Percentiles rank a stretch among this genome's conserved stretches.
These are phyloP conservation scores for Salticus scenicus DNA, from an alignment of 2,888 invertebrate genomes.

Conservation along the genomic window DNA sequence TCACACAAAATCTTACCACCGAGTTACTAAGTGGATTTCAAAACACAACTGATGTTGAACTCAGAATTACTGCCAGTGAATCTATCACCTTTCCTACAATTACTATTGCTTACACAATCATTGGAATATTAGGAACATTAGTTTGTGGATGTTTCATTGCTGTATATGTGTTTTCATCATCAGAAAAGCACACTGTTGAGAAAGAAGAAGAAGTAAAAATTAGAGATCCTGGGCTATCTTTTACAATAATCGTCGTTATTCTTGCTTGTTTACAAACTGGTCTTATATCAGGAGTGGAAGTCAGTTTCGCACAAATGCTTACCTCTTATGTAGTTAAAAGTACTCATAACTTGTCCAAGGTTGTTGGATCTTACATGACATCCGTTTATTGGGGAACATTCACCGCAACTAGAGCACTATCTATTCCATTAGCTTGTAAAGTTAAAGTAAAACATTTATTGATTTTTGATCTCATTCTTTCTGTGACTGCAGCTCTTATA, in stretches of 20 bases:
- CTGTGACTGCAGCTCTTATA: slow-evolving; percentile 74
- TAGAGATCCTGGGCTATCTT: slow-evolving; percentile 40
- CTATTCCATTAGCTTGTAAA: slow-evolving; percentile 76
- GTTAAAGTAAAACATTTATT: slow-evolving; percentile 76
- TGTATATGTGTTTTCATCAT: slow-evolving; percentile 25
- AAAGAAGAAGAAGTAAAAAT: not conserved
- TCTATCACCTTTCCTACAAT: slow-evolving; percentile 30
- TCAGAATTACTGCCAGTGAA: not conserved
- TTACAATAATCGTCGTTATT: slow-evolving; percentile 39
- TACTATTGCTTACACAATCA: slow-evolving; percentile 39
- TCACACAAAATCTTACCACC: slow-evolving; percentile 31
- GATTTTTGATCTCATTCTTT: slow-evolving; percentile 74
- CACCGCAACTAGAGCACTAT: slow-evolving; percentile 75
- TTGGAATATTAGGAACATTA: slow-evolving; percentile 70
- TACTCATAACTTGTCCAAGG: slow-evolving; percentile 74
- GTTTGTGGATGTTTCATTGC: slow-evolving; percentile 31
- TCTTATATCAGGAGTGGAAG: slow-evolving; percentile 75
- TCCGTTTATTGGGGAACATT: slow-evolving; percentile 77
- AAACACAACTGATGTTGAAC: slow-evolving; percentile 2
- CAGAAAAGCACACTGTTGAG: not conserved
- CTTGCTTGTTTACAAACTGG: slow-evolving; percentile 47
- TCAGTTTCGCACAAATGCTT: slow-evolving; percentile 76
- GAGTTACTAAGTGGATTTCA: not conserved
- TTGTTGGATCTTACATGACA: slow-evolving; percentile 75
- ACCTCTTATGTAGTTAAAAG: slow-evolving; percentile 75